Evolutionary conservation across 92 coral and sea anemone species (phyloP).

Genomic region (Epizoanthus scotinus): DNA sequence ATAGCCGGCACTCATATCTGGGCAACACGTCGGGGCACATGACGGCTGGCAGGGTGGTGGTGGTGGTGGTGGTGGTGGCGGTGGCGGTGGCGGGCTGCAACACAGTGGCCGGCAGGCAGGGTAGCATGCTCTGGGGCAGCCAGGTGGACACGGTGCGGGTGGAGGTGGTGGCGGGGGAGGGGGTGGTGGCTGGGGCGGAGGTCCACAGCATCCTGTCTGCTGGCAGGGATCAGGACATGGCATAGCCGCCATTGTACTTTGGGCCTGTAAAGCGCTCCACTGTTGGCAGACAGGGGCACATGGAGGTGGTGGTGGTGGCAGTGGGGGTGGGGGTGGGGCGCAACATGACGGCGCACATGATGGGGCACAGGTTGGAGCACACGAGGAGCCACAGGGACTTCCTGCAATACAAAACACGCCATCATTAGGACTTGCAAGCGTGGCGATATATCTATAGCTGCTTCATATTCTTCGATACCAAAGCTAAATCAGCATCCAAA

Average conservation of each 20-base stretch:
- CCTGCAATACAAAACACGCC: constrained; percentile 41
- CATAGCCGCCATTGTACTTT: constrained; percentile 48
- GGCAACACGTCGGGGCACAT: constrained; percentile 87
- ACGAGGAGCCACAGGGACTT: constrained; percentile 74
- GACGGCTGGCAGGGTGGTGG: constrained; percentile 82
- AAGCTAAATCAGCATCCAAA: too few relatives aligned
- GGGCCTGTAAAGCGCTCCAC: constrained; percentile 31
- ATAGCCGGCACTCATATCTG: constrained; percentile 17
- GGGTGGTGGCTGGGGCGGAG: constrained; percentile 47
- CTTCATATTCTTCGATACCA: too few relatives aligned
- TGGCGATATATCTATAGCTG: too few relatives aligned
- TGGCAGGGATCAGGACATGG: constrained; percentile 86
- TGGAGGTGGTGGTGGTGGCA: constrained; percentile 53
- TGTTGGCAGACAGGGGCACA: constrained; percentile 62
- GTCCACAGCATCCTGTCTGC: constrained; percentile 78
- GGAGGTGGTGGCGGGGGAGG: constrained; percentile 49
- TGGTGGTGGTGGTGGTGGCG: constrained; percentile 65
- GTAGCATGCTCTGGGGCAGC: constrained; percentile 92
- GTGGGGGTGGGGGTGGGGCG: constrained; percentile 68
- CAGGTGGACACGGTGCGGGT: constrained; percentile 87
- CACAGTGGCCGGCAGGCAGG: constrained; percentile 81
- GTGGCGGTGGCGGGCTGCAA: constrained; percentile 73
- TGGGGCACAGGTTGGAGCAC: constrained; percentile 85
- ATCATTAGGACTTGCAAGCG: background rate
- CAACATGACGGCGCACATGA: constrained; percentile 72